Percentiles rank a stretch among this genome's conserved stretches.
Conservation (phyloP, 2,113 vertebrate genomes). For the Microcebus griseorufus region DNA sequence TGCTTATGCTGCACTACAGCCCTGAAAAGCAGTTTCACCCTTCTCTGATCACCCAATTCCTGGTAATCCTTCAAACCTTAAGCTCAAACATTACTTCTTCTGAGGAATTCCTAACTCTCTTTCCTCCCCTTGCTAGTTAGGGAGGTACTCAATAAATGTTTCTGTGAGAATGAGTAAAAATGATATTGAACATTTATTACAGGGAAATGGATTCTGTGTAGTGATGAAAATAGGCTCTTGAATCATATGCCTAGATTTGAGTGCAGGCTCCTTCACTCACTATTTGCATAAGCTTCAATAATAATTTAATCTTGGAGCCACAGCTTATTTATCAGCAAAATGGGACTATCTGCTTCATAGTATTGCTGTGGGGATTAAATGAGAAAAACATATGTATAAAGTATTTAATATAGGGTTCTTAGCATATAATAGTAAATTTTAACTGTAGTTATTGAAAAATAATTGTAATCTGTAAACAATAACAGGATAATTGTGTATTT, state of each 20-base stretch:
- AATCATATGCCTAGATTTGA: neutral
- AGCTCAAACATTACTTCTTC: neutral
- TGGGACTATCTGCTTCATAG: neutral
- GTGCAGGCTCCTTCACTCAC: neutral
- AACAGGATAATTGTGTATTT: neutral
- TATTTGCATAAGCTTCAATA: neutral
- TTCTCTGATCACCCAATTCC: neutral
- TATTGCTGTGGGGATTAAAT: neutral
- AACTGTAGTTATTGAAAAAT: neutral
- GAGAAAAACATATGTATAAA: neutral
- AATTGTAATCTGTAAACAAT: neutral
- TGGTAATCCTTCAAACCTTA: neutral
- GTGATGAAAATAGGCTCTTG: neutral
- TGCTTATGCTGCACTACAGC: neutral
- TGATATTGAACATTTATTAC: neutral
- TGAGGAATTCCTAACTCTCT: neutral
- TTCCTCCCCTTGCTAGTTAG: neutral
- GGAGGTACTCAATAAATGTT: neutral
- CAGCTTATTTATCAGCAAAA: neutral
- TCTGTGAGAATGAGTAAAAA: neutral
- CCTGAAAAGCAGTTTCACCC: neutral
- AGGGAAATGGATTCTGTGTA: neutral
- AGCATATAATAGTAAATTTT: neutral
- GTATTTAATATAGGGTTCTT: neutral
- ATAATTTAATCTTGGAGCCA: neutral